These are phyloP conservation scores for Beroe forskalii DNA, from an alignment of 37 sponge, comb jelly and placozoan species.

Conservation along the genomic window DNA sequence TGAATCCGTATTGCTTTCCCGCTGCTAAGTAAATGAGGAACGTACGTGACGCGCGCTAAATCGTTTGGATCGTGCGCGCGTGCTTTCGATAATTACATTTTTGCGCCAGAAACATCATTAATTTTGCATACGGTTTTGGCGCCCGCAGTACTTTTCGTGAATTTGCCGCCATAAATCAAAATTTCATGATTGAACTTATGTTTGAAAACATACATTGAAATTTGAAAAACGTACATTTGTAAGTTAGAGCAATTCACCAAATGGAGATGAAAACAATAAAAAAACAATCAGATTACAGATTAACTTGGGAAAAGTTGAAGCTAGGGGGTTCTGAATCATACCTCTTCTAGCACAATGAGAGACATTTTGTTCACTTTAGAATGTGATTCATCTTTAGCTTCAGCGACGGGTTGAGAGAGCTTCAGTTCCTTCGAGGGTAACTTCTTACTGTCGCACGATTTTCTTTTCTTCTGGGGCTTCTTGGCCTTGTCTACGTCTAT, in stretches of 20 bases:
- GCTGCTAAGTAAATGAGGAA: no score
- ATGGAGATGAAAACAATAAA: not conserved
- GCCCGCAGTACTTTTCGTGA: not conserved
- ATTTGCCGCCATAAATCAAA: not conserved
- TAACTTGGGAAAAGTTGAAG: not conserved
- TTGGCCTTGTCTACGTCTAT: constrained; percentile 27
- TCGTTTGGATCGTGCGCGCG: no score
- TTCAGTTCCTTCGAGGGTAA: not conserved
- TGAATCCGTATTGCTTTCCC: no score
- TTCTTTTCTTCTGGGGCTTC: not conserved
- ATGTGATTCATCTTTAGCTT: not conserved
- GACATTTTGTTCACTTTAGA: constrained; percentile 58
- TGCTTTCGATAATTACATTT: not conserved
- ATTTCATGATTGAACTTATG: no score
- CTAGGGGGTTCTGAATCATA: no score
- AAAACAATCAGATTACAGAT: not conserved
- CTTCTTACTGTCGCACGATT: not conserved
- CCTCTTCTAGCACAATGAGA: constrained; percentile 50
- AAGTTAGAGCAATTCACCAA: not conserved
- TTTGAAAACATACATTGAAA: no score
- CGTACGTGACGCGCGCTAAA: no score
- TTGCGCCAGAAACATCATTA: not conserved
- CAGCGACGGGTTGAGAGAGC: not conserved
- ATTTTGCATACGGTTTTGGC: not conserved
- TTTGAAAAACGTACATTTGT: not conserved